Evolutionary conservation across 53 echinoderm and acorn worm genomes (phyloP), one percentile per base, ranked within the genome.

Genomic region (Paelopatides confundens): DNA sequence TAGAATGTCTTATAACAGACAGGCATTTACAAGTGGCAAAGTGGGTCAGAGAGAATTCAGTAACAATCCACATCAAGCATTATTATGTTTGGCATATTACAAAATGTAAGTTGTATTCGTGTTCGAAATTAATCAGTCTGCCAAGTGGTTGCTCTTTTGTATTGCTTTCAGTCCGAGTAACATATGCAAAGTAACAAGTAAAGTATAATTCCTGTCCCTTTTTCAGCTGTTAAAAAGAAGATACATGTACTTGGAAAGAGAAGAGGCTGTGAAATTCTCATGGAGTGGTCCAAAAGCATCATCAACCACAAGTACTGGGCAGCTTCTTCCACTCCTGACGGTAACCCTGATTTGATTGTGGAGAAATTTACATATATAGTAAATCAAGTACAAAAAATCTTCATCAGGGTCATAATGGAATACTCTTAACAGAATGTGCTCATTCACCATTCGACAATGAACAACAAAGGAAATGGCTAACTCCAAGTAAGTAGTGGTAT

Each of bases 21-120:
- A 37, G 90, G 39, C 93, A 93, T 64, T 86, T 65, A 7, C 88
- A 87, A 63, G 90, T 93, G 21, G 84, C 90, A 17, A 93, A 90
- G 51, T 85, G 86, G 64, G 68, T 92, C 7, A 65, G 94, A 31
- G 87, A 87, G 33, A 79, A 92, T 31, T 15, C 27, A 3, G 30
- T 23, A 4, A 10, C 47, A 13, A 85, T 82, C 8, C 26, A 58
- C 15, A 79, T 92, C 9, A 54, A 76, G 2, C 94, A 92, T 65
- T 84, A 38, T 33, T 90, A 90, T 82, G 88, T 91, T 4, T 94
- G 94, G 94, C 94, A 94, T 71, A 63, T 94, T 50, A 85, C 94
- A 21, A 94, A 94, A 86, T 65, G 89, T 91, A 89, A 48, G 82
- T 69, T 31, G 10, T 40, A 11, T 40, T 6, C 40, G 11, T 40